Evolutionary conservation across 2,888 invertebrate species (phyloP).

Genomic region (Linnaemya tessellans): DNA sequence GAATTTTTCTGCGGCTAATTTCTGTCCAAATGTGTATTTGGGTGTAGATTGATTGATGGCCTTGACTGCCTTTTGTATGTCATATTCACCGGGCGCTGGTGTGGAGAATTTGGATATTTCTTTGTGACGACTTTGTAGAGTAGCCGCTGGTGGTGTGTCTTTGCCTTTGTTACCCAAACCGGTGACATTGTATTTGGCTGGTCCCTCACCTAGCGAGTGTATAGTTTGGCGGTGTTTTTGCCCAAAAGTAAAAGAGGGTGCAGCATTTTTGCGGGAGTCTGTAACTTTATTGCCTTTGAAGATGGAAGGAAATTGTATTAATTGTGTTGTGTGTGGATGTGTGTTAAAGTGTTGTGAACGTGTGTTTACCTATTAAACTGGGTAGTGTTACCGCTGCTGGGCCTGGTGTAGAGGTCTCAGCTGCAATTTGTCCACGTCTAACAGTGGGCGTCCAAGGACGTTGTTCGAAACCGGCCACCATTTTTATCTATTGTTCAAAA

Average conservation of each 20-base stretch:
- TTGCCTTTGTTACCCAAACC: constrained; percentile 93
- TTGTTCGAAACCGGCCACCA: constrained; percentile 89
- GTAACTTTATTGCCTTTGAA: constrained; percentile 88
- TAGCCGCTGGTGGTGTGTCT: constrained; percentile 90
- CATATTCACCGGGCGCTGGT: constrained; percentile 95
- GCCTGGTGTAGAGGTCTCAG: constrained; percentile 93
- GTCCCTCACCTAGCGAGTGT: constrained; percentile 89
- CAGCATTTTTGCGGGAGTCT: constrained; percentile 90
- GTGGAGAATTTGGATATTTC: constrained; percentile 84
- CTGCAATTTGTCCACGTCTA: constrained; percentile 93
- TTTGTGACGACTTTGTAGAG: constrained; percentile 89
- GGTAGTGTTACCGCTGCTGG: constrained; percentile 93
- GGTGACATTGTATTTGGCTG: constrained; percentile 94
- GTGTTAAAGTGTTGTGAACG: too few relatives aligned
- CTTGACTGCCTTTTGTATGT: constrained; percentile 88
- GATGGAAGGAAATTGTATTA: constrained; percentile 24
- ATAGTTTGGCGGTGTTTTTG: constrained; percentile 85
- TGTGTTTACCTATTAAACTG: constrained; percentile 88
- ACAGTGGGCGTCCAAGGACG: constrained; percentile 96
- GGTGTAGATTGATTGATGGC: constrained; percentile 85
- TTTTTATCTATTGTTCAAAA: constrained; percentile 75
- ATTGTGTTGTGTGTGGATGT: not conserved
- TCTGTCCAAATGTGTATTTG: constrained; percentile 90
- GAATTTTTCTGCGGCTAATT: constrained; percentile 86
- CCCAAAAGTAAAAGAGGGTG: constrained; percentile 93